phyloP scores from a whole-genome alignment of 2,113 vertebrate genomes.

The western clawed frog (Xenopus tropicalis) region UCB_Xtro_10.0 CM004451.2:66942501-66943000 shows the following conservation, averaged over 20 bases:
- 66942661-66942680: no score
- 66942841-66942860: slow-evolving; percentile 61
- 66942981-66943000: slow-evolving; percentile 79
- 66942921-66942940: slow-evolving; percentile 75
- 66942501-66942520: no score
- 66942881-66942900: slow-evolving; percentile 80
- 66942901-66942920: slow-evolving; percentile 79
- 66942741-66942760: slow-evolving; percentile 4
- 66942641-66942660: no score
- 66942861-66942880: slow-evolving; percentile 82
- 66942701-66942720: no score
- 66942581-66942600: no score
- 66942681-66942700: no score
- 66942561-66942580: no score
- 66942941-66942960: slow-evolving; percentile 84
- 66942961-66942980: slow-evolving; percentile 82
- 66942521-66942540: no score
- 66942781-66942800: slow-evolving; percentile 32
- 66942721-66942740: no score
- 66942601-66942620: no score
- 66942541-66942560: no score
- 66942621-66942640: no score
- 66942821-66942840: slow-evolving; percentile 32
- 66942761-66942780: slow-evolving; percentile 33
- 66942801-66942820: slow-evolving; percentile 36